A percentile compares a stretch with the other conserved stretches of the same genome.
Evolutionary conservation across 2,797 vertebrate genomes (phyloP).

Genomic region (Sphenopsis melanotis): DNA sequence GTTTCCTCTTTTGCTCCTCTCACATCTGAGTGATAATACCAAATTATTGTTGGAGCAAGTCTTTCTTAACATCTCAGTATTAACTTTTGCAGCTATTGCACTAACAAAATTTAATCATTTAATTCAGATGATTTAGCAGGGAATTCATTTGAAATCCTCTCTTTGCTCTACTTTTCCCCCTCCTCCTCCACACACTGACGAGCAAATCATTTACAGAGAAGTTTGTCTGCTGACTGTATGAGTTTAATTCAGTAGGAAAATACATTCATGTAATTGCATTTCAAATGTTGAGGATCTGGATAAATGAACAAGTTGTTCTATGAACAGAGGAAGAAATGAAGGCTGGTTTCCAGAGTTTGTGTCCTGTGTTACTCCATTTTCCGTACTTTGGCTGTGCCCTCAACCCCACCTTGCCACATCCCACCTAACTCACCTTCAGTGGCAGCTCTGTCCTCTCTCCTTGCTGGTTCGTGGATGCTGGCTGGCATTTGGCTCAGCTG

Average conservation of each 20-base stretch:
- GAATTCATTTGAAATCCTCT: background rate
- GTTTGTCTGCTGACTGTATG: background rate
- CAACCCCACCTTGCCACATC: background rate
- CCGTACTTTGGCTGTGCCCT: background rate
- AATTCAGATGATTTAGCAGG: background rate
- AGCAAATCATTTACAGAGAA: background rate
- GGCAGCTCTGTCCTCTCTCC: background rate
- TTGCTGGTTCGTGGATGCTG: accelerated
- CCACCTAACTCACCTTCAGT: background rate
- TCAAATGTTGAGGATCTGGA: background rate
- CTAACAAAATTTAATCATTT: background rate
- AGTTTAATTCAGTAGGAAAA: slow-evolving; percentile 15
- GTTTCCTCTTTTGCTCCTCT: background rate
- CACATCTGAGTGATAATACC: background rate
- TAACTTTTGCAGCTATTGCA: background rate
- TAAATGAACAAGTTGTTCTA: background rate
- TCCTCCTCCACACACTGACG: background rate
- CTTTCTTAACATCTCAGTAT: background rate
- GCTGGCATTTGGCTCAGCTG: background rate
- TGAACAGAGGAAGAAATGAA: background rate
- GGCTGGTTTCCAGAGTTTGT: background rate
- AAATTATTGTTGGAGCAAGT: background rate
- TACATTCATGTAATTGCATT: background rate
- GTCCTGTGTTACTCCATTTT: background rate
- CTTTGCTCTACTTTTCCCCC: background rate